These are phyloP conservation scores for Epizoanthus scotinus DNA, from an alignment of 92 coral and sea anemone species.

Conservation along the genomic window DNA sequence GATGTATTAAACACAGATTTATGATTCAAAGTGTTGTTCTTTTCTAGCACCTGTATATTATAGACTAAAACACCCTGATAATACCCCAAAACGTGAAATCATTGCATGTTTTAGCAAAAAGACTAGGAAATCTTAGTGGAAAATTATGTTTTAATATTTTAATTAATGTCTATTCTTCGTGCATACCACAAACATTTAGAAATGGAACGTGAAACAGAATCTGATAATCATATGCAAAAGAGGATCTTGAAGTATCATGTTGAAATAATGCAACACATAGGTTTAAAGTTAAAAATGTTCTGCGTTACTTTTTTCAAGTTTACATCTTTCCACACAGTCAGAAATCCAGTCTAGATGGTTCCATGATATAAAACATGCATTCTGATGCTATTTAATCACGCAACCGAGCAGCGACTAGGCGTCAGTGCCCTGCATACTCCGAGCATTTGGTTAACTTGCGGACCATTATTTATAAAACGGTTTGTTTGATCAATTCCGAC, in stretches of 20 bases:
- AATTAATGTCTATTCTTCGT: neutral
- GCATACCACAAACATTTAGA: neutral
- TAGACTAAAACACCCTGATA: neutral
- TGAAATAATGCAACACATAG: slow-evolving; percentile 16
- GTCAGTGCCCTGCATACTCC: too few species aligned
- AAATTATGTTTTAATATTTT: neutral
- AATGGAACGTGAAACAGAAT: slow-evolving; percentile 21
- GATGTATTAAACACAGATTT: neutral
- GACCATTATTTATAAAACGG: too few species aligned
- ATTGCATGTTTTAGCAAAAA: neutral
- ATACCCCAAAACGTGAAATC: too few species aligned
- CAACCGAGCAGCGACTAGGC: neutral
- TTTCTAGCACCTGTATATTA: too few species aligned
- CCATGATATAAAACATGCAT: too few species aligned
- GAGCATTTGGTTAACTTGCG: too few species aligned
- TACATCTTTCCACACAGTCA: neutral
- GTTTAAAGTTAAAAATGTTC: neutral
- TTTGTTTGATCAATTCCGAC: too few species aligned
- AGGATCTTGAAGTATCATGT: neutral
- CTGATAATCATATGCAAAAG: neutral
- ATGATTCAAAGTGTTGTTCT: neutral
- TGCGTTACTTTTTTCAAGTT: neutral
- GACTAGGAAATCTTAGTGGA: neutral
- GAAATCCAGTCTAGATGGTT: too few species aligned
- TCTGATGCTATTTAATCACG: neutral